Conservation (phyloP, 2,113 vertebrate species). For the Scomber scombrus region DNA sequence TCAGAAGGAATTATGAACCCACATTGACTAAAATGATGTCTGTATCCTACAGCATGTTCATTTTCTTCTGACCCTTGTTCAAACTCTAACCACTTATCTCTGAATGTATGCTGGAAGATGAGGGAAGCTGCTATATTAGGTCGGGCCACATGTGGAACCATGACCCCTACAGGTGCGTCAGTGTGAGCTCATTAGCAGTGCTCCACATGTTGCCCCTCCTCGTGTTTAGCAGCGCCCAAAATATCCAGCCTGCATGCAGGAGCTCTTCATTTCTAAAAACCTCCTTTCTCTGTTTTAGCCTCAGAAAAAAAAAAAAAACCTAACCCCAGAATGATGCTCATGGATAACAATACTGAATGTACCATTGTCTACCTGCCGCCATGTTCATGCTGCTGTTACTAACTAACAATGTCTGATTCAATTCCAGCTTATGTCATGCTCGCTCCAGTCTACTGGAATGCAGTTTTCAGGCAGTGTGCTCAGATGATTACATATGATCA, state of each 20-base stretch:
- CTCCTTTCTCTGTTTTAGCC: constrained; percentile 65
- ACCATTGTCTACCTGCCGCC: constrained; percentile 15
- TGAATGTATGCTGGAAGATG: constrained; percentile 9
- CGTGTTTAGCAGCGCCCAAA: not conserved
- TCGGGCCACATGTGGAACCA: constrained; percentile 22
- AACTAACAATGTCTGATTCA: constrained; percentile 67
- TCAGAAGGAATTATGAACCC: not conserved
- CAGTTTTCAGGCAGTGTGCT: constrained; percentile 42
- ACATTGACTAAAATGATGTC: not conserved
- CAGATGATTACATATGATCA: constrained; percentile 29
- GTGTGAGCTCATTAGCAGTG: not conserved
- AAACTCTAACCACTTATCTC: not conserved
- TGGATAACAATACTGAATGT: constrained; percentile 51
- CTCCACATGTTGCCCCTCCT: constrained; percentile 13
- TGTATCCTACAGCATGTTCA: constrained; percentile 24
- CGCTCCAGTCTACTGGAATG: constrained; percentile 39
- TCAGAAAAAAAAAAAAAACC: constrained; percentile 63
- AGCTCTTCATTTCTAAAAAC: constrained; percentile 54
- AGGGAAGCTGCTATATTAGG: not conserved
- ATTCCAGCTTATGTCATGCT: constrained; percentile 61
- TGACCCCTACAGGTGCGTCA: constrained; percentile 1
- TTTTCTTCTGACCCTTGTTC: not conserved
- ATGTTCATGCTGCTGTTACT: constrained; percentile 58
- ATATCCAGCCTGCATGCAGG: constrained; percentile 47
- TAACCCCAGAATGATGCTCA: constrained; percentile 66